Percentiles rank a stretch among this genome's conserved stretches.
These are phyloP conservation scores for Sebastes ruberrimus DNA, from an alignment of 2,797 vertebrate species.

Conservation along the genomic window DNA sequence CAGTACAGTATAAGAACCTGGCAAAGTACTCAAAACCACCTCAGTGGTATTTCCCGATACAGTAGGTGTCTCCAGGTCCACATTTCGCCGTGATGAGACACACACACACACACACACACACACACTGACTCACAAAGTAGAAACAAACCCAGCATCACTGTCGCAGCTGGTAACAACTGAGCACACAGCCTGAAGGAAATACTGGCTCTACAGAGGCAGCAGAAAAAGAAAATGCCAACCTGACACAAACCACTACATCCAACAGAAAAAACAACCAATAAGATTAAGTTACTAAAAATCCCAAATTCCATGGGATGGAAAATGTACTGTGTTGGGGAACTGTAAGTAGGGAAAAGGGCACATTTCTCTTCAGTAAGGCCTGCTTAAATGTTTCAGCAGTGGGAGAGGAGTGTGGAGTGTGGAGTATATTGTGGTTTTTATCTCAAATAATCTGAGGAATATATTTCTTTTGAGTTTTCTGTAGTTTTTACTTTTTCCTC, in stretches of 20 bases:
- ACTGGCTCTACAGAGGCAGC: background rate
- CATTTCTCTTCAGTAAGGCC: background rate
- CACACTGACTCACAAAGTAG: background rate
- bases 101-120: background rate
- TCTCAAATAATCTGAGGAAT: background rate
- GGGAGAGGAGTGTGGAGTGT: background rate
- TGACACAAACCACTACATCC: slow-evolving; percentile 13
- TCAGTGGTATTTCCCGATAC: background rate
- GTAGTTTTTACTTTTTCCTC: background rate
- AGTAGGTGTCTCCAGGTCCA: background rate
- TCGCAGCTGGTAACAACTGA: background rate
- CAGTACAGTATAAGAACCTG: background rate
- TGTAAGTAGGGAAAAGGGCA: slow-evolving; percentile 12
- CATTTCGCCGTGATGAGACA: background rate
- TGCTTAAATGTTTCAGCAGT: background rate
- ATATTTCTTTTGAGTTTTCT: background rate
- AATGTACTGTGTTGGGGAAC: background rate
- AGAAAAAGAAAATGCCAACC: slow-evolving; percentile 16
- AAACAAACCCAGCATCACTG: background rate
- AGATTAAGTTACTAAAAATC: background rate
- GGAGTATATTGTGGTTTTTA: background rate
- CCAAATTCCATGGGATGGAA: slow-evolving; percentile 1
- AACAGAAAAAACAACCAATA: slow-evolving; percentile 1
- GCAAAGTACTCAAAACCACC: background rate
- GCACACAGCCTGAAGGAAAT: background rate